These are phyloP conservation scores for Muscidifurax raptorellus DNA, from an alignment of 1,140 invertebrate genomes.

Conservation along the genomic window DNA sequence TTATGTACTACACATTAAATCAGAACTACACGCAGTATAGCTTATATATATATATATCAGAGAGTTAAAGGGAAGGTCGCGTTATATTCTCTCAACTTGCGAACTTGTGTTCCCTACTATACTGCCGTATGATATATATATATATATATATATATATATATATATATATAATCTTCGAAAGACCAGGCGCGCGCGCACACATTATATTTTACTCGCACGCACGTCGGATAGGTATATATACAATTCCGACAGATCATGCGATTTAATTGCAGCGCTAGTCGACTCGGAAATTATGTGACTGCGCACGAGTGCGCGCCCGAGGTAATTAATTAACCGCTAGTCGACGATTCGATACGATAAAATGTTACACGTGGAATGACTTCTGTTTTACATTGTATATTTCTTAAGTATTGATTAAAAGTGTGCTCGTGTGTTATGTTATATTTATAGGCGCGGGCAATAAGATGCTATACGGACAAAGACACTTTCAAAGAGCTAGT, in stretches of 20 bases:
- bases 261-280: conserved; percentile 22
- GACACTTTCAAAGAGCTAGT: too few species aligned
- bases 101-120: not conserved
- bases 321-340: conserved; percentile 7
- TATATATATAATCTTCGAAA: not conserved
- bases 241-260: conserved; percentile 22
- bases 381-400: not conserved
- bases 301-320: too few species aligned
- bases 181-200: not conserved
- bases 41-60: too few species aligned
- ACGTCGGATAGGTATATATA: not conserved
- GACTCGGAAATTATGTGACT: conserved; percentile 3
- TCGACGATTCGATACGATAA: not conserved
- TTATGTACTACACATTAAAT: not conserved
- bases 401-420: too few species aligned
- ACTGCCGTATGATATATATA: not conserved
- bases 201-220: conserved; percentile 29
- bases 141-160: too few species aligned
- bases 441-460: too few species aligned
- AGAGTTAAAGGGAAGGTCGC: not conserved
- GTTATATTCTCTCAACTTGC: not conserved
- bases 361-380: not conserved
- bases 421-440: not conserved
- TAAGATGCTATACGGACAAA: too few species aligned
- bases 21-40: not conserved